Evolutionary conservation across 2,113 vertebrate species (phyloP), one percentile per base, ranked within the genome.

Genomic region (Sardina pilchardus): DNA sequence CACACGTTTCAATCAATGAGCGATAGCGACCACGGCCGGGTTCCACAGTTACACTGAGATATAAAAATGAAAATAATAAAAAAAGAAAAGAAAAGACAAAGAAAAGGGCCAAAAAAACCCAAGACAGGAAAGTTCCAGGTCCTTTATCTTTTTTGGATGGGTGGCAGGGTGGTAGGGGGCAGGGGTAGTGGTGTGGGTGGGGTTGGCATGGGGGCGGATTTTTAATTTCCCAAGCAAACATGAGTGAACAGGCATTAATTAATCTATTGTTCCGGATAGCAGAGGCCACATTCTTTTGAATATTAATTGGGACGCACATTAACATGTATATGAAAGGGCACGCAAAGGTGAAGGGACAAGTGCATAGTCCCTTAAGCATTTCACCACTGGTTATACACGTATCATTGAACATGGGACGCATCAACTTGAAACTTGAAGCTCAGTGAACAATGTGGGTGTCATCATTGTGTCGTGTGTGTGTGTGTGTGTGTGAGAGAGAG

Each of bases 291-390:
- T 78, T 78, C 71, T 78, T 78, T 30, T 36, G 34, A 78, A 78
- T 78, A 78, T 78, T 78, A 78, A 78, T 78, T 78, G 16, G 71
- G 67, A 78, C 1, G 30, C 71, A 36, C 14, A 78, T 78, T 78
- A 78, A 78, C 71, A 78, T 78, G 71, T 78, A 78, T 78, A 78
- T 78, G 71, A 78, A 78, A 78, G 71, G 71, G 71, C 26, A 7
- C 1, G 30, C 26, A 78, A 12, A 78, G 71, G 71, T 78, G 71
- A 78, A 16, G 71, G 71, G 71, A 78, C 71, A 36, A 78, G 30
- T 17, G 39, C 39, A 42, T 42, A 42, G 39, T 42, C 39, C 39
- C 39, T 2, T 42, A 42, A 42, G 39, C 39, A 42, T 42, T 42
- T 42, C 39, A 42, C 39, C 4, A 42, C 39, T 42, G 39, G 39